These are phyloP conservation scores for Stomatorhinus ivindoensis DNA, from an alignment of 2,113 vertebrate species.

Conservation along the genomic window DNA sequence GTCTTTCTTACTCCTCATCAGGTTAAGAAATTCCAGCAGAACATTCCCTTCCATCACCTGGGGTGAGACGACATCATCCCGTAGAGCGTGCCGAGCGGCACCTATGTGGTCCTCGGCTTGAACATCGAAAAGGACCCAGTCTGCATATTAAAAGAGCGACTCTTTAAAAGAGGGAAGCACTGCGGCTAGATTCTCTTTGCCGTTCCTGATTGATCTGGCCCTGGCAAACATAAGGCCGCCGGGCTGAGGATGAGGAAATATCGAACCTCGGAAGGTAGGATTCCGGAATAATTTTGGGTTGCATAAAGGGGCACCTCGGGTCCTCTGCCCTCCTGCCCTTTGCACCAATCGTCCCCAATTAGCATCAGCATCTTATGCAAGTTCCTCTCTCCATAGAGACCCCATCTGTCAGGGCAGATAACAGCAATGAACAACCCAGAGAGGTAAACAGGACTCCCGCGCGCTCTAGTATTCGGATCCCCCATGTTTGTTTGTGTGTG, in stretches of 20 bases:
- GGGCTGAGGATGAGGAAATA: neutral
- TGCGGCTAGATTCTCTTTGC: neutral
- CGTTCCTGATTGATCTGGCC: neutral
- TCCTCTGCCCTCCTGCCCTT: neutral
- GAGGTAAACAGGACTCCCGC: neutral
- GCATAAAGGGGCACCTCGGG: neutral
- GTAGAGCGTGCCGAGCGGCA: neutral
- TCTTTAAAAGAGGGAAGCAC: neutral
- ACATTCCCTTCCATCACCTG: neutral
- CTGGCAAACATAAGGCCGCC: neutral
- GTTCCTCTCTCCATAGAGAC: neutral
- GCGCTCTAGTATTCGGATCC: neutral
- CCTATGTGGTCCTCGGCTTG: neutral
- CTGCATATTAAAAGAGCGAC: neutral
- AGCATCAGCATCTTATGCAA: neutral
- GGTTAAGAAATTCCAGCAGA: neutral
- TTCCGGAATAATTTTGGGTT: neutral
- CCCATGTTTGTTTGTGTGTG: neutral
- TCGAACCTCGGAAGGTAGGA: neutral
- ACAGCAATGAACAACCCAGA: neutral
- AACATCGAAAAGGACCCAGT: neutral
- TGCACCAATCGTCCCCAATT: neutral
- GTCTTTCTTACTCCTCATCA: neutral
- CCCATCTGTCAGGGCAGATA: conserved; percentile 1
- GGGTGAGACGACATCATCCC: neutral